Evolutionary conservation across 2,797 vertebrate genomes (phyloP), one percentile per base, ranked within the genome.

Genomic region (Halcyon badia): DNA sequence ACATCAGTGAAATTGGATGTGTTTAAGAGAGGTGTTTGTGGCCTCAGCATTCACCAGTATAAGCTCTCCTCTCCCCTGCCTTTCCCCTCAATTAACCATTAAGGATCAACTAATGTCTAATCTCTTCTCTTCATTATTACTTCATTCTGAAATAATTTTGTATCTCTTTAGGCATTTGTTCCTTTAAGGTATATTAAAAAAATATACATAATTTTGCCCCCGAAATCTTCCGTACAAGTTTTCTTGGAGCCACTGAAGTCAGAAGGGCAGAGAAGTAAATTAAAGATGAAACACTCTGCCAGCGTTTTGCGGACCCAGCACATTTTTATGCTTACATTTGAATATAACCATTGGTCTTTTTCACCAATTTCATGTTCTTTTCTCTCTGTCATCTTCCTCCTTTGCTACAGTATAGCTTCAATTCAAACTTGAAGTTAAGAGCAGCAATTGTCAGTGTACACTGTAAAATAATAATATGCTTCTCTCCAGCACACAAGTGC

Each of bases 1-100:
- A 95, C 94, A 93, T 95, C 91, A 87, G 77, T 89, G 97, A 94
- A 96, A 97, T 80, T 96, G 94, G 96, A 97, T 93, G 97, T 97
- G 87, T 97, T 95, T 89, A 90, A 94, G 91, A 82, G 96, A 95
- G 95, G 89, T 94, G 94, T 93, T 95, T 91, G 89, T 87, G 95
- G 88, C 87, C 10, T 0, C 28, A 91, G 65, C 49, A 13, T 90
- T 96, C 82, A 87, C 92, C 76, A 78, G 61, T 20, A 8, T 71
- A 86, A 86, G 77, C 78, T 90, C 42, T 42, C 9, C 51, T 65
- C 33, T 93, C 87, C 52, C 49, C 56, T 85, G 72, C 65, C 49
- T 96, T 96, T 96, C 86, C 42, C 35, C 41, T 89, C 89, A 51
- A 46, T 93, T 94, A 89, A 87, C 64, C 70, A 85, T 35, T 94